phyloP scores from a whole-genome alignment of 2,113 vertebrate species.

The Callaeas wilsoni region DNA sequence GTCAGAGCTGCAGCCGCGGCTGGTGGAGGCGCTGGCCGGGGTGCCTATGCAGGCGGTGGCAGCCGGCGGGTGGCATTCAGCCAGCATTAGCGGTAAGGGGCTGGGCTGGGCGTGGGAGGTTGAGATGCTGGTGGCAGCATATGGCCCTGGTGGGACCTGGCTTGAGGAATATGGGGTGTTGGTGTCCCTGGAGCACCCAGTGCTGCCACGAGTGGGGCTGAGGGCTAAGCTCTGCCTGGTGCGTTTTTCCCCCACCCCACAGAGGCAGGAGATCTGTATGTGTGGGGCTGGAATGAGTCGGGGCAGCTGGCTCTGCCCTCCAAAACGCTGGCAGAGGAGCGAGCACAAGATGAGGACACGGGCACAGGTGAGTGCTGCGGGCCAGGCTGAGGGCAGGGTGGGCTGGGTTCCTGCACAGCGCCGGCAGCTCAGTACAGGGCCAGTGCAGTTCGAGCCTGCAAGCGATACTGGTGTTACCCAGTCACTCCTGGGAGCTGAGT shows the following conservation, averaged over 20 bases:
- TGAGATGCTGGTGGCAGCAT: accelerated
- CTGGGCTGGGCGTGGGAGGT: accelerated
- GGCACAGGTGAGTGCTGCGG: constrained; percentile 6
- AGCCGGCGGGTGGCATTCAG: constrained; percentile 89
- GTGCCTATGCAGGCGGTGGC: constrained; percentile 76
- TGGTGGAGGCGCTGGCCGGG: constrained; percentile 85
- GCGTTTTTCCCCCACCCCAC: accelerated
- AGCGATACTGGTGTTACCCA: accelerated
- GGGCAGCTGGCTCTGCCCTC: constrained; percentile 91
- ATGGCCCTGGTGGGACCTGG: accelerated
- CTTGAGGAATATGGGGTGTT: accelerated
- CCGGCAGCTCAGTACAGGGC: accelerated
- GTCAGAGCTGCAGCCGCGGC: constrained; percentile 74
- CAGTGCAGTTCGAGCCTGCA: accelerated
- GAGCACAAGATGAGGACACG: accelerated
- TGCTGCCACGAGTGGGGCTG: accelerated
- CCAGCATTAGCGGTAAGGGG: constrained; percentile 80
- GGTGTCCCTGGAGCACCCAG: background rate
- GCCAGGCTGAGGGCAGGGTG: background rate
- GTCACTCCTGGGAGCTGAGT: background rate
- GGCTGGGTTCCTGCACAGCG: background rate
- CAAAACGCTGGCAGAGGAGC: constrained; percentile 48
- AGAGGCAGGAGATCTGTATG: constrained; percentile 88
- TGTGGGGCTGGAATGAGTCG: constrained; percentile 96
- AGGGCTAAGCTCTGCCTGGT: background rate